These are phyloP conservation scores for Pyrrhosoma nymphula DNA, from an alignment of 2,888 invertebrate genomes.

Conservation along the genomic window DNA sequence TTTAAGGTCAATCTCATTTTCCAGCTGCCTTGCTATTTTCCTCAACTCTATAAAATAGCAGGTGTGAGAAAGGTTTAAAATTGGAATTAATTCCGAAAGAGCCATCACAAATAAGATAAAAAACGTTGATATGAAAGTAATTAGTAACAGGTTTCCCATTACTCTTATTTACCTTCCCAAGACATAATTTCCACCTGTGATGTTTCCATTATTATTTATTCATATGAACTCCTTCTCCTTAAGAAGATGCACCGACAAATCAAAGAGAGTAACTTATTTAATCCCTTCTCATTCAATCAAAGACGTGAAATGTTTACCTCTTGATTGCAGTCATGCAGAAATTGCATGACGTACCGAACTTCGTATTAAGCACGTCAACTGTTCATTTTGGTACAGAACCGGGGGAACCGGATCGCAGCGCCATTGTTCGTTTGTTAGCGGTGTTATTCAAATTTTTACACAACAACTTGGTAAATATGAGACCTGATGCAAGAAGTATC, in stretches of 20 bases:
- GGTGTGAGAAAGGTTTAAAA: too few species aligned
- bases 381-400: neutral
- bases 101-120: neutral
- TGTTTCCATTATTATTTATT: conserved; percentile 31
- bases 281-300: neutral
- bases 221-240: neutral
- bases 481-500: conserved; percentile 38
- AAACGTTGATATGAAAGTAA: neutral
- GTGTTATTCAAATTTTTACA: conserved; percentile 6
- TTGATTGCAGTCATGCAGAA: too few species aligned
- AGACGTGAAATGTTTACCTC: too few species aligned
- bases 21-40: conserved; percentile 94
- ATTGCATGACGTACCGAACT: too few species aligned
- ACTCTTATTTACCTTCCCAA: conserved; percentile 48
- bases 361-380: neutral
- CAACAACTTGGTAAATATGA: neutral
- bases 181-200: neutral
- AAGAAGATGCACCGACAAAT: neutral
- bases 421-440: neutral
- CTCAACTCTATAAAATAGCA: conserved; percentile 85
- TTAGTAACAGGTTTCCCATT: neutral
- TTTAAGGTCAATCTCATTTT: conserved; percentile 98
- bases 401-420: neutral
- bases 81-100: neutral
- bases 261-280: neutral